These are phyloP conservation scores for Periphyllus acericola DNA, from an alignment of 2,888 invertebrate species.

Conservation along the genomic window DNA sequence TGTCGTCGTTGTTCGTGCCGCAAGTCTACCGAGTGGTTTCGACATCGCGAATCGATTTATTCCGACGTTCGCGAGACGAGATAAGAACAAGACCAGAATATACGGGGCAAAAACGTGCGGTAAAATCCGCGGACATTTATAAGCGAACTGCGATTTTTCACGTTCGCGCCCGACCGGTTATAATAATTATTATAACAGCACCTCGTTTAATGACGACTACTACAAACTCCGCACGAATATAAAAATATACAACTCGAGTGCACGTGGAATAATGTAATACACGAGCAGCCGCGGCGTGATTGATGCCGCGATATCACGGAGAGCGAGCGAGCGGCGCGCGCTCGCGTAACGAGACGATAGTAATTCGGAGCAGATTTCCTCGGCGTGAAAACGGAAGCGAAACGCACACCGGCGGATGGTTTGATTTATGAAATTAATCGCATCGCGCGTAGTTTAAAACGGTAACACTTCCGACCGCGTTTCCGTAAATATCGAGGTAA, in stretches of 20 bases:
- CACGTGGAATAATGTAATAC: not conserved
- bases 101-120: too few relatives aligned
- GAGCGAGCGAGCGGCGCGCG: too few relatives aligned
- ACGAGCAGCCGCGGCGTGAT: not conserved
- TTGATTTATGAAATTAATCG: not conserved
- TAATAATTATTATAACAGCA: not conserved
- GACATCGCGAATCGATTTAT: too few relatives aligned
- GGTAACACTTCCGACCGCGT: constrained; percentile 10
- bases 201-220: not conserved
- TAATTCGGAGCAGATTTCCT: constrained; percentile 12
- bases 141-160: too few relatives aligned
- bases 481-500: constrained; percentile 3
- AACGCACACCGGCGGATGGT: not conserved
- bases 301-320: not conserved
- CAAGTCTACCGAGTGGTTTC: too few relatives aligned
- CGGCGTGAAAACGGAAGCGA: constrained; percentile 19
- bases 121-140: too few relatives aligned
- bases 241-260: too few relatives aligned
- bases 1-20: too few relatives aligned
- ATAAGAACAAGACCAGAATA: too few relatives aligned
- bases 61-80: too few relatives aligned
- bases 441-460: not conserved
- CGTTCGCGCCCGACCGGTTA: not conserved
- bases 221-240: not conserved
- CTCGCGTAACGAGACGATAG: constrained; percentile 1